These are phyloP conservation scores for Siphamia tubifer DNA, from an alignment of 2,113 vertebrate genomes.

Conservation along the genomic window DNA sequence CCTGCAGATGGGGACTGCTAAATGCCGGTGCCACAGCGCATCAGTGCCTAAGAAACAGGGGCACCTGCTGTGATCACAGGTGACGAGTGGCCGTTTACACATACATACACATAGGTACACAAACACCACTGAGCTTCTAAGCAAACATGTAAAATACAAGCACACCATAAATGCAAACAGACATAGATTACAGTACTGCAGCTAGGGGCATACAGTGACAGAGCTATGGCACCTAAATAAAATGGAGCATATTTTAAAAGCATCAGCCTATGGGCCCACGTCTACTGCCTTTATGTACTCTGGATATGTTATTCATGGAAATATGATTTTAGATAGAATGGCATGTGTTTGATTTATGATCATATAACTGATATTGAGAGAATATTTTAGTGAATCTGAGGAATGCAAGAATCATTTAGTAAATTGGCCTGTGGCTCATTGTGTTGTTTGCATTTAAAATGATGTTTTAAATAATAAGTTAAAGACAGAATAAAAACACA, in stretches of 20 bases:
- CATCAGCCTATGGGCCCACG: slow-evolving; percentile 14
- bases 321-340: neutral
- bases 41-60: slow-evolving; percentile 59
- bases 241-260: slow-evolving; percentile 26
- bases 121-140: neutral
- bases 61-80: slow-evolving; percentile 73
- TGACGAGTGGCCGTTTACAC: slow-evolving; percentile 59
- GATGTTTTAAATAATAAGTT: slow-evolving; percentile 12
- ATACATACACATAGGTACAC: neutral
- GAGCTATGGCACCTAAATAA: slow-evolving; percentile 7
- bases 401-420: slow-evolving; percentile 12
- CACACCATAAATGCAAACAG: neutral
- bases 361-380: neutral
- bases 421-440: slow-evolving; percentile 27
- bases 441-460: slow-evolving; percentile 41
- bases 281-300: slow-evolving; percentile 6
- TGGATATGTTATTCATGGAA: slow-evolving; percentile 29
- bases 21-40: slow-evolving; percentile 75
- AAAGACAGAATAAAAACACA: too few relatives aligned
- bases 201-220: slow-evolving; percentile 31
- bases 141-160: neutral
- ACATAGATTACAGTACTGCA: slow-evolving; percentile 10
- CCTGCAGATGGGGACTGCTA: slow-evolving; percentile 73
- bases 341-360: slow-evolving; percentile 1
- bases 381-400: neutral